Percentiles rank a stretch among this genome's conserved stretches.
Conservation (phyloP, 2,797 vertebrate genomes). For the Sebastes miniatus region DNA sequence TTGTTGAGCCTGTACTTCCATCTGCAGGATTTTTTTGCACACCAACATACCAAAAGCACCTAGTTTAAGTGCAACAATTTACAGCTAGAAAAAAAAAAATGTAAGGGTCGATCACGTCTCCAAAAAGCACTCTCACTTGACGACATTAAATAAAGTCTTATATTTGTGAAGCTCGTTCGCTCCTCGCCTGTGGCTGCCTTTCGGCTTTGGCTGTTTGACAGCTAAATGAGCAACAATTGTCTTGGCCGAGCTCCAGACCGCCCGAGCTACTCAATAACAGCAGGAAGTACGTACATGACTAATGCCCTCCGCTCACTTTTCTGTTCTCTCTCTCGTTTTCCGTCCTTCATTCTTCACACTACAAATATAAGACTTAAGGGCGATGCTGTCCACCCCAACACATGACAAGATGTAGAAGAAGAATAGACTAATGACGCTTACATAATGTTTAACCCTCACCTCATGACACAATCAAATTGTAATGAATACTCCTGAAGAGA, state of each 20-base stretch:
- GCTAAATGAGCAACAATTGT: conserved; percentile 68
- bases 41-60: not conserved
- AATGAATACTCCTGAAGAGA: not conserved
- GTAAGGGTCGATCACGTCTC: conserved; percentile 4
- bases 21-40: not conserved
- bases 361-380: not conserved
- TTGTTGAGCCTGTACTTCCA: not conserved
- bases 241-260: conserved; percentile 48
- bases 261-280: conserved; percentile 60
- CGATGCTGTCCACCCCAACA: not conserved
- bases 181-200: conserved; percentile 33
- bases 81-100: not conserved
- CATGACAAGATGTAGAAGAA: not conserved
- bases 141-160: conserved; percentile 10
- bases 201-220: conserved; percentile 50
- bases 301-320: conserved; percentile 53
- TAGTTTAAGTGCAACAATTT: conserved; percentile 1
- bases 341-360: not conserved
- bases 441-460: not conserved
- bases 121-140: conserved; percentile 15
- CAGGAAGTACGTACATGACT: conserved; percentile 68
- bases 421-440: not conserved
- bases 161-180: conserved; percentile 20
- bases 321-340: conserved; percentile 28
- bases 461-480: not conserved